A percentile compares a stretch with the other conserved stretches of the same genome.
These are phyloP conservation scores for Orius insidiosus DNA, from an alignment of 1,140 invertebrate species.

Conservation along the genomic window DNA sequence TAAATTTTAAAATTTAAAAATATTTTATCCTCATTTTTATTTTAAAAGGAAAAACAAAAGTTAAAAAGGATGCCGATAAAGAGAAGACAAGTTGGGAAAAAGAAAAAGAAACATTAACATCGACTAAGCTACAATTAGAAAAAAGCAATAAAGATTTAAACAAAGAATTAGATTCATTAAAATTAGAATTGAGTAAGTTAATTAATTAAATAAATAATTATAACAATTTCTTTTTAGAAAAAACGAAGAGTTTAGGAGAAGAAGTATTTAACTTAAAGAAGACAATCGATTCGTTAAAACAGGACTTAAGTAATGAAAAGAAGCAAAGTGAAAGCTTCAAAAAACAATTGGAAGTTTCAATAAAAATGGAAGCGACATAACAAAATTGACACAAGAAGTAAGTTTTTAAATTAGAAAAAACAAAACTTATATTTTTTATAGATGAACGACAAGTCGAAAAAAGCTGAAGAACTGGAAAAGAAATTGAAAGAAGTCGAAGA, in stretches of 20 bases:
- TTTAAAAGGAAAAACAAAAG: conserved; percentile 19
- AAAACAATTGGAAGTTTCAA: conserved; percentile 15
- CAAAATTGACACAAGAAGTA: conserved; percentile 16
- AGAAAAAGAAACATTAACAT: conserved; percentile 18
- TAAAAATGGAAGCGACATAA: conserved; percentile 4
- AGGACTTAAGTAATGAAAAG: conserved; percentile 15
- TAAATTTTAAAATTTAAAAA: conserved; percentile 5
- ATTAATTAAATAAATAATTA: not conserved
- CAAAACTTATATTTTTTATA: conserved; percentile 12
- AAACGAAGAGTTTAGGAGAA: conserved; percentile 4
- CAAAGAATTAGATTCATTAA: conserved; percentile 31
- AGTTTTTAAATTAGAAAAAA: conserved; percentile 5
- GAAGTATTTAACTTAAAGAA: conserved; percentile 15
- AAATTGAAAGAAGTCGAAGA: conserved; percentile 38
- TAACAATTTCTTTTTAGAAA: conserved; percentile 2
- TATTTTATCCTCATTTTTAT: not conserved
- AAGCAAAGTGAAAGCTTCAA: conserved; percentile 12
- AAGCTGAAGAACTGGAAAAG: conserved; percentile 16
- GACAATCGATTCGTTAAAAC: conserved; percentile 13
- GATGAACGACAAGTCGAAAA: conserved; percentile 18
- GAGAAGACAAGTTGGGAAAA: conserved; percentile 17
- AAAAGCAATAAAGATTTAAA: conserved; percentile 26
- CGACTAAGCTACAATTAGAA: conserved; percentile 25
- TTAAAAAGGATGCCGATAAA: conserved; percentile 15
- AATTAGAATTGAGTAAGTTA: conserved; percentile 24